These are phyloP conservation scores for Sylvia borin DNA, from an alignment of 2,797 vertebrate genomes.

Conservation along the genomic window DNA sequence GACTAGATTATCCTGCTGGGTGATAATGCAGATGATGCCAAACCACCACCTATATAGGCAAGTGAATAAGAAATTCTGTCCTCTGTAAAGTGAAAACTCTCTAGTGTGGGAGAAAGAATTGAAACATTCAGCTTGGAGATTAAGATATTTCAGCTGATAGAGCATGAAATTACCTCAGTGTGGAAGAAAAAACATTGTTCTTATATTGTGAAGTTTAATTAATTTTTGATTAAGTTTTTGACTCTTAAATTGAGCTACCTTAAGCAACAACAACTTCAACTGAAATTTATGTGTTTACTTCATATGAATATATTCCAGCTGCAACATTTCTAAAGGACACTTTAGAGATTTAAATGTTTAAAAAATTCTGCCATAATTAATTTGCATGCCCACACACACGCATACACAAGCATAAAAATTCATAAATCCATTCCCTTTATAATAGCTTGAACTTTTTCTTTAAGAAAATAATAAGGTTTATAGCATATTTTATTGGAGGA, in stretches of 20 bases:
- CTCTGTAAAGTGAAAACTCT: not conserved
- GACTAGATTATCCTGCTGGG: not conserved
- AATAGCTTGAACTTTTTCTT: not conserved
- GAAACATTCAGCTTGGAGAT: not conserved
- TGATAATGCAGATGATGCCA: not conserved
- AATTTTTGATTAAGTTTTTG: not conserved
- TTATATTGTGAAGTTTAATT: not conserved
- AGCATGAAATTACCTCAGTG: not conserved
- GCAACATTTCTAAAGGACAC: not conserved
- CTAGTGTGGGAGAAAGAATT: not conserved
- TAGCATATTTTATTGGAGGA: not conserved
- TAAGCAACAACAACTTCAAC: not conserved
- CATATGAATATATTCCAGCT: not conserved
- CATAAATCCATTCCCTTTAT: not conserved
- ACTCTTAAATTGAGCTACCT: not conserved
- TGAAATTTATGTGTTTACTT: conserved; percentile 15
- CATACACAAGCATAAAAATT: not conserved
- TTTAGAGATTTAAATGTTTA: not conserved
- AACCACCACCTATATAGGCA: not conserved
- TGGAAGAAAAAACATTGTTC: not conserved
- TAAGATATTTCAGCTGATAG: not conserved
- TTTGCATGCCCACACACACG: not conserved
- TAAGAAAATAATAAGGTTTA: not conserved
- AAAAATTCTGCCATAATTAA: not conserved
- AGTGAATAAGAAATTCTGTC: not conserved